Percentiles rank a stretch among this genome's conserved stretches.
Conservation (phyloP, 2,113 vertebrate genomes). For the Brachypteracias leptosomus region DNA sequence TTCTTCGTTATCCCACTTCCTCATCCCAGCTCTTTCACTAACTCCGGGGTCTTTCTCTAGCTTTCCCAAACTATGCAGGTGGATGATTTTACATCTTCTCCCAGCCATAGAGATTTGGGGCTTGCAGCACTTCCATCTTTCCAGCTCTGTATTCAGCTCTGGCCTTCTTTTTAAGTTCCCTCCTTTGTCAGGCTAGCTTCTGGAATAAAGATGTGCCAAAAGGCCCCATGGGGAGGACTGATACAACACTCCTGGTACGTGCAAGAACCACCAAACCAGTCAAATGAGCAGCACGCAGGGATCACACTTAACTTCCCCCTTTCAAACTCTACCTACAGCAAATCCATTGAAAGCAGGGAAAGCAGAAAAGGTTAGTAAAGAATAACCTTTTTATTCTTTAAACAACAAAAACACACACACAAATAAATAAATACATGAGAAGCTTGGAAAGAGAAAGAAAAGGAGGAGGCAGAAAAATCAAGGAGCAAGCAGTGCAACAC, state of each 20-base stretch:
- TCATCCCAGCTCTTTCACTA: background rate
- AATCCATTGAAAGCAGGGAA: conserved; percentile 19
- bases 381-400: conserved; percentile 38
- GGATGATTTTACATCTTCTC: background rate
- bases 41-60: background rate
- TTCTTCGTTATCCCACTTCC: background rate
- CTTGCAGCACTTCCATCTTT: background rate
- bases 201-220: background rate
- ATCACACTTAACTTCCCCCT: background rate
- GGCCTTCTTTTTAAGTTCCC: background rate
- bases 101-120: background rate
- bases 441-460: conserved; percentile 23
- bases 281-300: background rate
- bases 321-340: conserved; percentile 31
- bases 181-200: background rate
- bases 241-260: background rate
- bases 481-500: conserved; percentile 33
- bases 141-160: conserved; percentile 1
- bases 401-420: background rate
- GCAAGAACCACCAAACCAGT: background rate
- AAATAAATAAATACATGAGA: background rate
- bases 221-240: background rate
- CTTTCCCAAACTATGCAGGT: background rate
- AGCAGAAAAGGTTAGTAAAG: conserved; percentile 35
- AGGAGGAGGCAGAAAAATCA: background rate